Conservation (phyloP, 2,113 vertebrate genomes). For the Ptilorrhoa leucosticta region DNA sequence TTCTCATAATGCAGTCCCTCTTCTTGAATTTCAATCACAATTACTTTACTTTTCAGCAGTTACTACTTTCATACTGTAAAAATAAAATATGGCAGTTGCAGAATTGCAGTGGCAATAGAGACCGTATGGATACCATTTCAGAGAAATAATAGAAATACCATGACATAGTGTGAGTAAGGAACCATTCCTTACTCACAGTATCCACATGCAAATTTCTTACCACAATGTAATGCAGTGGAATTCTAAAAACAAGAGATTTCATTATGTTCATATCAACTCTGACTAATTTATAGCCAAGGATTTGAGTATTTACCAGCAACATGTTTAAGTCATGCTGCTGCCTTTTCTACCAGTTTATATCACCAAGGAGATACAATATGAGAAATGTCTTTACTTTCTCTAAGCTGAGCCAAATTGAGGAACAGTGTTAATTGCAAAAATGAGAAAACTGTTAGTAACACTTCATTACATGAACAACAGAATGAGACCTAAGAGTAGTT, state of each 20-base stretch:
- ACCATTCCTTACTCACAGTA: background rate
- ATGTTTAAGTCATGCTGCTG: background rate
- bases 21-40: background rate
- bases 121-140: background rate
- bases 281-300: constrained; percentile 2
- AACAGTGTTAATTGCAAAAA: background rate
- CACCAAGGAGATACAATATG: background rate
- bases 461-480: background rate
- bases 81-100: background rate
- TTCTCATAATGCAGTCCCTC: background rate
- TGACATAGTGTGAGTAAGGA: background rate
- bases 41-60: background rate
- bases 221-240: background rate
- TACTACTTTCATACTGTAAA: background rate
- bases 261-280: background rate
- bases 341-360: background rate
- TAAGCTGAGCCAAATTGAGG: background rate
- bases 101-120: background rate
- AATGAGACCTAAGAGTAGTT: background rate
- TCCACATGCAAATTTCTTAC: background rate
- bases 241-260: constrained; percentile 4
- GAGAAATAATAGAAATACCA: background rate
- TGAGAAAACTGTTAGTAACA: background rate
- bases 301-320: background rate
- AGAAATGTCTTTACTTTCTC: constrained; percentile 4